Evolutionary conservation across 1,140 invertebrate genomes (phyloP).

Genomic region (Sycophaga agraensis): DNA sequence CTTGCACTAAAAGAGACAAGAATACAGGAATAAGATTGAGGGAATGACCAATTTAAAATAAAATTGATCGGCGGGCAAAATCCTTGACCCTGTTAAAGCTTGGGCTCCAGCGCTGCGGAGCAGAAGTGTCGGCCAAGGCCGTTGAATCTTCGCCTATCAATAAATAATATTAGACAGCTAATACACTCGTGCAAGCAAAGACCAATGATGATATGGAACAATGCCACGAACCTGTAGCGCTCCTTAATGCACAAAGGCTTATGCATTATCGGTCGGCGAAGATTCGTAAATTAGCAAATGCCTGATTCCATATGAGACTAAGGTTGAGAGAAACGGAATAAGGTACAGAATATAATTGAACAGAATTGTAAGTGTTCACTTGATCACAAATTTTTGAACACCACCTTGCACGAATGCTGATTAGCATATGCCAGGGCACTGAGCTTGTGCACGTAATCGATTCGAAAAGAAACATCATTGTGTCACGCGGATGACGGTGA

Average conservation of each 20-base stretch:
- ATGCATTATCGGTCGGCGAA: not conserved
- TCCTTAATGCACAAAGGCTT: not conserved
- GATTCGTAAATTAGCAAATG: not conserved
- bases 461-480: too few relatives aligned
- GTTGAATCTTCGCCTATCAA: not conserved
- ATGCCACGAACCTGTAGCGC: not conserved
- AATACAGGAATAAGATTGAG: not conserved
- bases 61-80: not conserved
- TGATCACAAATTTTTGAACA: too few relatives aligned
- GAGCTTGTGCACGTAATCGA: too few relatives aligned
- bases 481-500: too few relatives aligned
- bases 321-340: too few relatives aligned
- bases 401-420: too few relatives aligned
- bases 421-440: too few relatives aligned
- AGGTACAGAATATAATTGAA: too few relatives aligned
- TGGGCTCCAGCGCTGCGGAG: not conserved
- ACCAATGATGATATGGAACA: too few relatives aligned
- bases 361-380: too few relatives aligned
- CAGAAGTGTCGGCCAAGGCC: conserved; percentile 12
- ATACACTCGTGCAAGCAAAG: too few relatives aligned
- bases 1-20: not conserved
- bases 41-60: conserved; percentile 12
- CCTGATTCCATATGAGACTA: too few relatives aligned
- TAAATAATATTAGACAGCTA: conserved; percentile 1
- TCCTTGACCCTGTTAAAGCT: conserved; percentile 11